Conservation (phyloP, 2,113 vertebrate species). For the Eublepharis macularius region DNA sequence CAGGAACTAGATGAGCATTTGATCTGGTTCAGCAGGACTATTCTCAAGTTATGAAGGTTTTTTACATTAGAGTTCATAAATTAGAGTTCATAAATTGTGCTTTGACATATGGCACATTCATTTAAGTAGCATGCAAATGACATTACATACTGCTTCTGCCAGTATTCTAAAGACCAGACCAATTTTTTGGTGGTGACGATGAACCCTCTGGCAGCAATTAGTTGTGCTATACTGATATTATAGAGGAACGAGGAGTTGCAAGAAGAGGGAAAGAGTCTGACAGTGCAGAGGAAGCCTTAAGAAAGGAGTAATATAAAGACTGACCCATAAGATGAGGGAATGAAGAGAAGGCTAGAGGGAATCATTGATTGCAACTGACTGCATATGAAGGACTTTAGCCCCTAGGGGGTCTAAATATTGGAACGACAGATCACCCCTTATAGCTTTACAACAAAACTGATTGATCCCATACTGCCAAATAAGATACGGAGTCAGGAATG, state of each 20-base stretch:
- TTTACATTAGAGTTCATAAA: neutral
- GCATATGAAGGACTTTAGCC: neutral
- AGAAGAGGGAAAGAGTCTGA: neutral
- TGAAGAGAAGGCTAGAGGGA: neutral
- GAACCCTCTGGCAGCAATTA: neutral
- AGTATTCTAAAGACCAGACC: neutral
- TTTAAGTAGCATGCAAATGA: neutral
- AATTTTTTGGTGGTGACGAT: neutral
- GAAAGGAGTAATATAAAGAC: neutral
- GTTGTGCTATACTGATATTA: neutral
- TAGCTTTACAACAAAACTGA: neutral
- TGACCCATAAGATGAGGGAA: neutral
- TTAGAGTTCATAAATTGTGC: neutral
- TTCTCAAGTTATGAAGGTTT: no score
- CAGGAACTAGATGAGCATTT: no score
- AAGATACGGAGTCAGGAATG: neutral
- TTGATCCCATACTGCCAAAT: neutral
- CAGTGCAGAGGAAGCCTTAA: neutral
- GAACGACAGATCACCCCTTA: neutral
- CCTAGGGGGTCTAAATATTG: neutral
- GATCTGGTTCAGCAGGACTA: no score
- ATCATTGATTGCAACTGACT: neutral
- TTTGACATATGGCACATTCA: neutral
- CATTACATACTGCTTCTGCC: neutral
- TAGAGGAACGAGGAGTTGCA: neutral